phyloP scores from a whole-genome alignment of 2,797 vertebrate species.

The Falco columbarius region DNA sequence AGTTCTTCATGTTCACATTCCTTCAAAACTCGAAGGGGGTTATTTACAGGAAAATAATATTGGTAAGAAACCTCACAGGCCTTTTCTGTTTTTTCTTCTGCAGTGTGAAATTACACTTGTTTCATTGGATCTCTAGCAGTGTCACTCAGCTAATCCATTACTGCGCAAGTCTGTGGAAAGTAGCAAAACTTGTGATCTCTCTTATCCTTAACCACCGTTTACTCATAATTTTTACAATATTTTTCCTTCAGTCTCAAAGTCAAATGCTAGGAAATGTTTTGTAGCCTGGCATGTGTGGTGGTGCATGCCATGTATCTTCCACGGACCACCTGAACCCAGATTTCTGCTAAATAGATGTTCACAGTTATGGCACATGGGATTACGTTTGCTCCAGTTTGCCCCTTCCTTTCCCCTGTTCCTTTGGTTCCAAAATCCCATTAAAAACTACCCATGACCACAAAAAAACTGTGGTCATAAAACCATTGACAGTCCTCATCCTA shows the following conservation, averaged over 20 bases:
- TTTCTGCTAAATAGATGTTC: neutral
- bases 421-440: neutral
- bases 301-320: neutral
- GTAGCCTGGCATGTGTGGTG: neutral
- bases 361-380: neutral
- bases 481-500: neutral
- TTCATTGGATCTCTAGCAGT: neutral
- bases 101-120: neutral
- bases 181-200: neutral
- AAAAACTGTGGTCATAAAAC: fast-evolving
- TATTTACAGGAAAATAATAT: neutral
- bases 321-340: neutral
- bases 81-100: neutral
- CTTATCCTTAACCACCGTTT: neutral
- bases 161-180: neutral
- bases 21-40: neutral
- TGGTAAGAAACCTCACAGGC: neutral
- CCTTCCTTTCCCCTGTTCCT: neutral
- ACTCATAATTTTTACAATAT: neutral
- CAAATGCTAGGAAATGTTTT: neutral
- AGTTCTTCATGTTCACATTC: neutral
- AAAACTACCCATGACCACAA: neutral
- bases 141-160: neutral
- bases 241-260: neutral
- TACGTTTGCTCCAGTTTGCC: neutral